A percentile compares a stretch with the other conserved stretches of the same genome.
Evolutionary conservation across 2,888 invertebrate species (phyloP).

Genomic region (Eupithecia tripunctaria): DNA sequence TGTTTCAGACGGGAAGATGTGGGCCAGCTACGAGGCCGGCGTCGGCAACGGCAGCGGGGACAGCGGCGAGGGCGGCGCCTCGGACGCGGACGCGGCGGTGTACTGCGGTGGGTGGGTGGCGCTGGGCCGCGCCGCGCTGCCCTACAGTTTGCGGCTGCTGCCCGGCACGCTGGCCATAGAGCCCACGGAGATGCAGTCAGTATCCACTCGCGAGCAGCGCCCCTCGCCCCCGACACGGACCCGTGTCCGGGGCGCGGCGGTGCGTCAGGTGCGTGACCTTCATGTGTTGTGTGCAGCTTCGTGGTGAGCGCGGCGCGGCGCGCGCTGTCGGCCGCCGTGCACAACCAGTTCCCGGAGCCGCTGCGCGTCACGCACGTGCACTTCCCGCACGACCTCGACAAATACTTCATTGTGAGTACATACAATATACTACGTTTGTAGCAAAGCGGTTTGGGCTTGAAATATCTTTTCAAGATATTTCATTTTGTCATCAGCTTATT

Average conservation of each 20-base stretch:
- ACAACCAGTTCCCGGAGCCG: constrained; percentile 64
- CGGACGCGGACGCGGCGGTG: constrained; percentile 44
- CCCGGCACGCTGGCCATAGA: constrained; percentile 59
- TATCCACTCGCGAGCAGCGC: no score
- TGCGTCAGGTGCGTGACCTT: no score
- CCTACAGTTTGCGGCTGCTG: constrained; percentile 69
- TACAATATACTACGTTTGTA: no score
- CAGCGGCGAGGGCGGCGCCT: constrained; percentile 19
- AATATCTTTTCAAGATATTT: no score
- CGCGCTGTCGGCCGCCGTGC: constrained; percentile 56
- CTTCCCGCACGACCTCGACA: constrained; percentile 49
- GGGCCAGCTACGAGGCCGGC: constrained; percentile 53
- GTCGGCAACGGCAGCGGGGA: constrained; percentile 42
- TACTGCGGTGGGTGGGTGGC: constrained; percentile 74
- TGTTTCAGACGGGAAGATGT: constrained; percentile 61
- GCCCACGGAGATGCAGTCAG: constrained; percentile 58
- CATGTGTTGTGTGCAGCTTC: constrained; percentile 52
- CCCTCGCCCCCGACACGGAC: no score
- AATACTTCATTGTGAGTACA: constrained; percentile 62
- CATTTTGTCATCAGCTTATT: no score
- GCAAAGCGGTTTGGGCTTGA: no score
- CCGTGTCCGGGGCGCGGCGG: no score
- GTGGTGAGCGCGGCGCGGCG: constrained; percentile 53
- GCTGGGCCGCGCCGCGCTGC: constrained; percentile 65
- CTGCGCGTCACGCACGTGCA: constrained; percentile 55